A percentile compares a stretch with the other conserved stretches of the same genome.
These are phyloP conservation scores for Spheniscus humboldti DNA, from an alignment of 2,797 vertebrate genomes.

Conservation along the genomic window DNA sequence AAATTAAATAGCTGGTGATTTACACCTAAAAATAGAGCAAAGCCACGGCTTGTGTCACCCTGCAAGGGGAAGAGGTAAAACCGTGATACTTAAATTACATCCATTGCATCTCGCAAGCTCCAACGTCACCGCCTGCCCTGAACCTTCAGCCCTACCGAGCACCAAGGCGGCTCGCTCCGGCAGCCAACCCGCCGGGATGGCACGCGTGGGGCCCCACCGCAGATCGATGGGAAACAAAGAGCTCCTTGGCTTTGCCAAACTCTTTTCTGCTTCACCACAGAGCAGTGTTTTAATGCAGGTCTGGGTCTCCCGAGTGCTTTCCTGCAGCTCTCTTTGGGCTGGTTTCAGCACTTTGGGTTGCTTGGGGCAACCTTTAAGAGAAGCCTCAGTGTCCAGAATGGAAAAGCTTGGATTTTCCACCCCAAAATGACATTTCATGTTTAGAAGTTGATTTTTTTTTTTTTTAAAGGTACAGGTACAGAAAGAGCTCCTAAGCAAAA, in stretches of 20 bases:
- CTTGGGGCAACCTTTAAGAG: neutral
- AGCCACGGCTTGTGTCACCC: neutral
- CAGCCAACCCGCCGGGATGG: neutral
- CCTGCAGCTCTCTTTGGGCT: neutral
- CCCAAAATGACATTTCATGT: neutral
- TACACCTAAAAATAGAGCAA: slow-evolving; percentile 11
- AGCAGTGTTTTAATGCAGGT: neutral
- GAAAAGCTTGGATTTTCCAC: neutral
- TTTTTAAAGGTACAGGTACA: neutral
- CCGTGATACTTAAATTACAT: neutral
- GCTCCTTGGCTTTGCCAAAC: neutral
- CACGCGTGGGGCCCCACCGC: rapidly evolving
- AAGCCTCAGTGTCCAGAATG: neutral
- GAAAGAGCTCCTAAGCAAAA: neutral
- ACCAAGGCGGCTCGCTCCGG: rapidly evolving
- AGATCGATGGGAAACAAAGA: neutral
- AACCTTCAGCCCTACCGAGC: neutral
- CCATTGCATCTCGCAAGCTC: neutral
- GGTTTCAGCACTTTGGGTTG: neutral
- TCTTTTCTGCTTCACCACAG: neutral
- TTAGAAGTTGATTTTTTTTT: neutral
- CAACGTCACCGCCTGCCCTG: neutral
- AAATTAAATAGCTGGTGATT: slow-evolving; percentile 36
- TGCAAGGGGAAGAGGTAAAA: neutral
- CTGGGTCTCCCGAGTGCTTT: neutral